Evolutionary conservation across 2,113 vertebrate species (phyloP).

Genomic region (Mobula hypostoma): DNA sequence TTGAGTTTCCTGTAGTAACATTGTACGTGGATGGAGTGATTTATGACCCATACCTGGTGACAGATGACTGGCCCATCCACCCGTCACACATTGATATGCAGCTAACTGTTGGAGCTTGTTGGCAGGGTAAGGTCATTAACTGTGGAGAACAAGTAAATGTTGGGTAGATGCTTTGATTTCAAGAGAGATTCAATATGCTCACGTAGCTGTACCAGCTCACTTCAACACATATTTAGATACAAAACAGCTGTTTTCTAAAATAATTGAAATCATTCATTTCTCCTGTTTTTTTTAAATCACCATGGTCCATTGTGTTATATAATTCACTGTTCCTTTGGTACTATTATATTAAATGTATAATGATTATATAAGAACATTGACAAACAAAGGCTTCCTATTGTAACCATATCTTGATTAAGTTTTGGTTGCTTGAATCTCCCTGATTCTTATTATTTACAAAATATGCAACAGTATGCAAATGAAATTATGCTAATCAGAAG

Average conservation of each 20-base stretch:
- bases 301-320: too few species aligned
- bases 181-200: not conserved
- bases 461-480: not conserved
- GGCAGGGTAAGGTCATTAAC: conserved; percentile 77
- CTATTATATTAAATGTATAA: not conserved
- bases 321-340: not conserved
- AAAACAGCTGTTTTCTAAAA: not conserved
- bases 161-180: not conserved
- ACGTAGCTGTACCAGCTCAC: not conserved
- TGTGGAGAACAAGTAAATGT: not conserved
- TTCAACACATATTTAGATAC: not conserved
- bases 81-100: conserved; percentile 92
- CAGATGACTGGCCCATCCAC: conserved; percentile 97
- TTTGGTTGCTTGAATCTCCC: not conserved
- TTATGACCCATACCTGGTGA: conserved; percentile 92
- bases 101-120: conserved; percentile 91
- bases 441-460: not conserved
- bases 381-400: not conserved
- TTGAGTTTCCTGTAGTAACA: conserved; percentile 86
- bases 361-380: too few species aligned
- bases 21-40: conserved; percentile 89
- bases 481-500: not conserved
- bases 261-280: not conserved
- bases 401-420: not conserved
- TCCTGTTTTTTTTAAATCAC: not conserved